phyloP scores from a whole-genome alignment of 2,888 invertebrate genomes.

The Aphrophora alni region DNA sequence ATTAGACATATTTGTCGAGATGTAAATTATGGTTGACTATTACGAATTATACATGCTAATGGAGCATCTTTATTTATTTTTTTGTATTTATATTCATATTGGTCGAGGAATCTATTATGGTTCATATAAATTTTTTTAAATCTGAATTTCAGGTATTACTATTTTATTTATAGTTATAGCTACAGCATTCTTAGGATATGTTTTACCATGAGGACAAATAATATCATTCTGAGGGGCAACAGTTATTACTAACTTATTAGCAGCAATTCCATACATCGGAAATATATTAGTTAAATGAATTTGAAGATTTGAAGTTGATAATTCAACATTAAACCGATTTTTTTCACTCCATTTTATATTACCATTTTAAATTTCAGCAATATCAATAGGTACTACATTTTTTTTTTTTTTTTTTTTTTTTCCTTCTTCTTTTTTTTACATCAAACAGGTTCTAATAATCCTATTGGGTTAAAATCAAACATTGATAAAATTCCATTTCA shows the following conservation, averaged over 20 bases:
- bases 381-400: no score
- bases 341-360: background rate
- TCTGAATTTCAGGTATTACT: slow-evolving; percentile 70
- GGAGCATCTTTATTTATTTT: background rate
- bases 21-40: slow-evolving; percentile 73
- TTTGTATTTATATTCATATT: background rate
- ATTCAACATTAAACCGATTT: background rate
- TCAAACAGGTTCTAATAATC: background rate
- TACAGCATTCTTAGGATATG: slow-evolving; percentile 80
- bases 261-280: background rate
- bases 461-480: background rate
- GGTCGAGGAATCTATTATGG: background rate
- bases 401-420: no score
- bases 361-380: background rate
- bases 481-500: background rate
- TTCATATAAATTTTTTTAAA: slow-evolving; percentile 48
- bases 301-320: background rate
- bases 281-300: background rate
- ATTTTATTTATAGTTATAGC: slow-evolving; percentile 72
- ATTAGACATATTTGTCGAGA: slow-evolving; percentile 73
- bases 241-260: background rate
- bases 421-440: background rate
- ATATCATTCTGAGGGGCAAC: slow-evolving; percentile 83
- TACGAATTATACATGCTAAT: slow-evolving; percentile 53
- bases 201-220: slow-evolving; percentile 79